These are phyloP conservation scores for Neomonachus schauinslandi DNA, from an alignment of 2,113 vertebrate genomes.

Conservation along the genomic window DNA sequence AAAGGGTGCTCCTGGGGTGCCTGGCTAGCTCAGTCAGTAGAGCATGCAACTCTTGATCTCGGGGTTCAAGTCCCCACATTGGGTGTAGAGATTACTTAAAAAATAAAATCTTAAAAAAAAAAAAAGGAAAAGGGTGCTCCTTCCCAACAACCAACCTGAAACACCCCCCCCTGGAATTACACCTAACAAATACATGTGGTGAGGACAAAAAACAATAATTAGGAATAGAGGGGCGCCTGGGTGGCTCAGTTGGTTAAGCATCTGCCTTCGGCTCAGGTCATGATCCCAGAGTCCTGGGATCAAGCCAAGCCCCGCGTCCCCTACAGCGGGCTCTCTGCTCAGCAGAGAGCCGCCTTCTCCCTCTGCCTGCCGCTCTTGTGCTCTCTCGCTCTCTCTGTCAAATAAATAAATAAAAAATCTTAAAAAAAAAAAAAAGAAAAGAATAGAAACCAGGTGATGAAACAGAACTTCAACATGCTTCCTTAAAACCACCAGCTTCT, in stretches of 20 bases:
- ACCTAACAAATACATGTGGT: background rate
- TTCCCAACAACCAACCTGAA: conserved; percentile 25
- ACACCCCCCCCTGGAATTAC: background rate
- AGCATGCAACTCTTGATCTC: background rate
- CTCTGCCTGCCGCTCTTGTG: background rate
- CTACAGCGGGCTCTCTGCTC: no score
- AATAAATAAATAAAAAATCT: background rate
- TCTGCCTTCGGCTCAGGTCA: background rate
- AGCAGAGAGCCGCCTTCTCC: background rate
- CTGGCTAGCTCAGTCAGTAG: background rate
- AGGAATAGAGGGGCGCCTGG: background rate
- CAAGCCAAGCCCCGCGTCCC: no score
- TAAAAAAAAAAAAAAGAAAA: background rate
- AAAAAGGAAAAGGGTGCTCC: background rate
- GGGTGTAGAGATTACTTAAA: background rate
- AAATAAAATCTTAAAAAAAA: background rate
- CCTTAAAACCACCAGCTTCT: conserved; percentile 15
- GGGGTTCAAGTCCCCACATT: background rate
- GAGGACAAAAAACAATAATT: background rate
- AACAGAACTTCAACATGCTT: conserved; percentile 29
- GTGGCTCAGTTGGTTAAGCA: background rate
- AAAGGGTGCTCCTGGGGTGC: background rate
- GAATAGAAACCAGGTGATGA: background rate
- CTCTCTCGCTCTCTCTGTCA: background rate
- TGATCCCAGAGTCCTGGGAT: background rate